Evolutionary conservation across 1,140 invertebrate genomes (phyloP).

Genomic region (Drosophila kurseongensis): DNA sequence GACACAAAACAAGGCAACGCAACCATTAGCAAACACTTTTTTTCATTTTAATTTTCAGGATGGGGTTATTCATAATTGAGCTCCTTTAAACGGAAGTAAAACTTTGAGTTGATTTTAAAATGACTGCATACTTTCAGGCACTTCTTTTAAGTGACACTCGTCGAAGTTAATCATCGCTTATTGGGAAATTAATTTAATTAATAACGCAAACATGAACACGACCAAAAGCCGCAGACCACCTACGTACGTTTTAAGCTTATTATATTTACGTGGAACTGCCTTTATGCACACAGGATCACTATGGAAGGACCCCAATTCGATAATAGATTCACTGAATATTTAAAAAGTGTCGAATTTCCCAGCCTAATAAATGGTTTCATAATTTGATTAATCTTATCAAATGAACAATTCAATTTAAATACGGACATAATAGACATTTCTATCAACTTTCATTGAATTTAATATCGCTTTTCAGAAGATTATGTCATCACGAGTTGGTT

Average conservation of each 20-base stretch:
- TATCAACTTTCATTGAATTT: background rate
- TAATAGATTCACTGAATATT: slow-evolving; percentile 49
- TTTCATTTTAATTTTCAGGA: background rate
- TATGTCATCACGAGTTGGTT: slow-evolving; percentile 50
- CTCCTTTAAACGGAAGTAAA: slow-evolving; percentile 13
- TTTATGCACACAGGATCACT: slow-evolving; percentile 30
- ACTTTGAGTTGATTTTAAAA: background rate
- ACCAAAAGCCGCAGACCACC: slow-evolving; percentile 1
- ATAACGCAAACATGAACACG: slow-evolving; percentile 37
- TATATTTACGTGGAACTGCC: slow-evolving; percentile 30
- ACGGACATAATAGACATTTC: background rate
- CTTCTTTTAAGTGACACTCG: background rate
- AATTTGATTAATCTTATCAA: slow-evolving; percentile 63
- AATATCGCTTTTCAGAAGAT: slow-evolving; percentile 25
- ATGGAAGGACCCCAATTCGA: background rate
- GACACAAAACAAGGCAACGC: background rate
- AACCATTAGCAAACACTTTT: too few relatives aligned
- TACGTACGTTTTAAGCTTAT: slow-evolving; percentile 7
- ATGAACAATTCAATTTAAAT: slow-evolving; percentile 34
- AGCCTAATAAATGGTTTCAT: slow-evolving; percentile 19
- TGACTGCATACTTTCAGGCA: slow-evolving; percentile 45
- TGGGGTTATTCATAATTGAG: slow-evolving; percentile 42
- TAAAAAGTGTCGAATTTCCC: slow-evolving; percentile 57
- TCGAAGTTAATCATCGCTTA: slow-evolving; percentile 5
- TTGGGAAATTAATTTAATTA: slow-evolving; percentile 42